Evolutionary conservation across 2,113 vertebrate species (phyloP).

Genomic region (Galeopterus variegatus): DNA sequence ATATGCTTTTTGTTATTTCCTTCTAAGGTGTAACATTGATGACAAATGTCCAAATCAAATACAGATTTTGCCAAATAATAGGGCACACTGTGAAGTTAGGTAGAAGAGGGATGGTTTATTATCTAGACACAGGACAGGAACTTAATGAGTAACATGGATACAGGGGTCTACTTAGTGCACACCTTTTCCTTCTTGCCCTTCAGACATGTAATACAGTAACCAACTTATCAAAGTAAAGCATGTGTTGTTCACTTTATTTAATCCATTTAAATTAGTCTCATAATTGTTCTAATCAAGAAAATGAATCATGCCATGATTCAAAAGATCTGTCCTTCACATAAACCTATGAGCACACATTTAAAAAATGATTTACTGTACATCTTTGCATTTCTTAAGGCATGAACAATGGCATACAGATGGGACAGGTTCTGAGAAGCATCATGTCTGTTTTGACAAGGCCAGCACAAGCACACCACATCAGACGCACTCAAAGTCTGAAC

Average conservation of each 20-base stretch:
- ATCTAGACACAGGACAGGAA: slow-evolving; percentile 60
- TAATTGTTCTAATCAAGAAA: slow-evolving; percentile 76
- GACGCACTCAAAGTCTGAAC: slow-evolving; percentile 85
- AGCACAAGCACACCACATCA: slow-evolving; percentile 85
- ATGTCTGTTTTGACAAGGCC: slow-evolving; percentile 81
- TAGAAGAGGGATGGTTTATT: slow-evolving; percentile 70
- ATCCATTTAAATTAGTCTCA: slow-evolving; percentile 68
- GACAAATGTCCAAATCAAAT: slow-evolving; percentile 82
- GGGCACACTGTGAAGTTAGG: slow-evolving; percentile 70
- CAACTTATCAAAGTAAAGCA: slow-evolving; percentile 81
- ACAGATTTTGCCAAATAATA: slow-evolving; percentile 77
- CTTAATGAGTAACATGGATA: slow-evolving; percentile 56
- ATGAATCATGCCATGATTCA: slow-evolving; percentile 89
- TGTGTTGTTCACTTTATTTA: slow-evolving; percentile 65
- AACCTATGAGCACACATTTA: slow-evolving; percentile 87
- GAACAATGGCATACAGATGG: slow-evolving; percentile 89
- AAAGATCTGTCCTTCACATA: slow-evolving; percentile 86
- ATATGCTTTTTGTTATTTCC: slow-evolving; percentile 63
- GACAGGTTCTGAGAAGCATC: slow-evolving; percentile 86
- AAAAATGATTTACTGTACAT: slow-evolving; percentile 90
- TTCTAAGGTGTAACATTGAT: slow-evolving; percentile 75
- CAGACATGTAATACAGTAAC: slow-evolving; percentile 27
- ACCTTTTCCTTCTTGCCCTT: slow-evolving; percentile 72
- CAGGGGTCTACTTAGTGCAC: slow-evolving; percentile 61
- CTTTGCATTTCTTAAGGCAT: slow-evolving; percentile 92